Conservation (phyloP, 2,113 vertebrate species). For the Empidonax alnorum region DNA sequence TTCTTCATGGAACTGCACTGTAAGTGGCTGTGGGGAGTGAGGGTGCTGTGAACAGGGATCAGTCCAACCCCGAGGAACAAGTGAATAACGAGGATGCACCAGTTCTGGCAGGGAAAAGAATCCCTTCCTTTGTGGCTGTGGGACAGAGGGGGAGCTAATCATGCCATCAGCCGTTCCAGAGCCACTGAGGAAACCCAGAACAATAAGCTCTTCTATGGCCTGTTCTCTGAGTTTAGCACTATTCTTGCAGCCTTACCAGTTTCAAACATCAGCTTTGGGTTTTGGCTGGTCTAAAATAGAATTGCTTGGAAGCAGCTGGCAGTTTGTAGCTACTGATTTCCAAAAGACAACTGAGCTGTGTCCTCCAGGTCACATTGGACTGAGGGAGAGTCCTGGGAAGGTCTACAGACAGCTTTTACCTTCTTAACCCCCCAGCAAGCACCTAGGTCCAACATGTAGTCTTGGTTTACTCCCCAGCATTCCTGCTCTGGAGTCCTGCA, state of each 20-base stretch:
- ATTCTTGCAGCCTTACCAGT: neutral
- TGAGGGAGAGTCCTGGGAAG: neutral
- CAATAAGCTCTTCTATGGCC: neutral
- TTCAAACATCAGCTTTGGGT: neutral
- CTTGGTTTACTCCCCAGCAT: neutral
- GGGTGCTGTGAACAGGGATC: neutral
- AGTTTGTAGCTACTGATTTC: neutral
- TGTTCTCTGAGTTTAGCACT: neutral
- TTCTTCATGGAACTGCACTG: neutral
- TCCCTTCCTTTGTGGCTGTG: neutral
- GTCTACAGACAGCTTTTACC: neutral
- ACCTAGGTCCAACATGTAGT: accelerated
- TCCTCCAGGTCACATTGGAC: accelerated
- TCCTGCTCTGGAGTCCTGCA: neutral
- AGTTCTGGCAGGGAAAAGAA: neutral
- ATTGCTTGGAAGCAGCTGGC: neutral
- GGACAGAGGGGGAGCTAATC: neutral
- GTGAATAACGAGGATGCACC: neutral
- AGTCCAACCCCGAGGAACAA: neutral
- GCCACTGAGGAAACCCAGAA: neutral
- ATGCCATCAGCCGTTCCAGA: neutral
- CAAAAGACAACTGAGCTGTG: neutral
- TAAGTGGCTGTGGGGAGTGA: neutral
- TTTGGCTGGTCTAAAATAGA: neutral
- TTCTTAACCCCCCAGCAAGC: neutral